Base-by-base conservation (phyloP, 53 echinoderm and acorn worm species). In the Henricia sp. region DNA sequence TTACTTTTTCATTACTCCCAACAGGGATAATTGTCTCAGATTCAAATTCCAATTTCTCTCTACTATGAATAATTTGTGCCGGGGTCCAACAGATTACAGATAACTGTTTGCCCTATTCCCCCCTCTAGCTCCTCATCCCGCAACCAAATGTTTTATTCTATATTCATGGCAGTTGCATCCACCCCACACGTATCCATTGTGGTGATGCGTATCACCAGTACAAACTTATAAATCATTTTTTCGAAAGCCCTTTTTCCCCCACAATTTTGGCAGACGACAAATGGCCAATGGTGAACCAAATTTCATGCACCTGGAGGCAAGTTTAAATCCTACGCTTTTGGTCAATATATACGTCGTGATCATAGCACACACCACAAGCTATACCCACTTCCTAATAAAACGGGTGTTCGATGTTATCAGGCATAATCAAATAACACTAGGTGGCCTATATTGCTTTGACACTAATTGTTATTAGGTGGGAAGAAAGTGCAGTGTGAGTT, bases 1-100 rank as follows among this genome's bases (percentile, higher is more conserved):
- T 78, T 78, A 78, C 64, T 78, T 78, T 78, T 78, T 78, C 78
- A 78, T 78, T 78, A 78, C 78, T 78, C 78, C 78, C 78, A 78
- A 78, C 78, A 78, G 78, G 78, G 78, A 78, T 78, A 78, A 78
- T 78, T 78, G 78, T 78, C 78, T 78, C 64, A 63, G 78, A 78
- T 62, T 78, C 78, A 78, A 78, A 78, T 62, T 78, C 64, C 78
- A 25, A 78, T 78, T 78, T 78, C 78, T 64, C 50, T 64, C 17
- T 64, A 78, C 78, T 50, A 78, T 78, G 64, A 78, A 78, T 78
- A 78, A 78, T 78, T 78, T 78, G 78, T 20, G 43, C 38, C 44
- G n/a, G 30, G 40, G 77, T 44, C 78, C 9, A 23, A 38, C 57
- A 78, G 38, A 78, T 75, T 75, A 57, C 62, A 78, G 44, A 77